Evolutionary conservation across 2,113 vertebrate genomes (phyloP), one percentile per base, ranked within the genome.

Genomic region (Ranitomeya imitator): DNA sequence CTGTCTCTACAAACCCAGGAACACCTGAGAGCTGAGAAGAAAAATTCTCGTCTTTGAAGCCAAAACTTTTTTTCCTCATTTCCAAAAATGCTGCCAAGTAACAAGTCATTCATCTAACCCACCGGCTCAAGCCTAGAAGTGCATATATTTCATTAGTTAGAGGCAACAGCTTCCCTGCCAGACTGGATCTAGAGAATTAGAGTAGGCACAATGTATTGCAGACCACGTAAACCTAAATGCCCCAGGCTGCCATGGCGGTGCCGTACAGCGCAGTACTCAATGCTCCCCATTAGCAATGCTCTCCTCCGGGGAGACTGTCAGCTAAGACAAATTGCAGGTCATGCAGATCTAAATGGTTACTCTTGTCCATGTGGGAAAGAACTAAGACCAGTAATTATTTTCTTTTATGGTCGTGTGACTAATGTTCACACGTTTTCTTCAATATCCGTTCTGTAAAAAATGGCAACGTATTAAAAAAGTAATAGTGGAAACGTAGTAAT

Each of bases 271-370:
- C 26, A n/a, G 31, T 0, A 19, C 31, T 86, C 57, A 54, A 76
- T 45, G 21, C 19, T 74, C 67, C n/a, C 65, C 86, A 83, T 83
- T 88, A 88, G 86, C 51, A 86, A 79, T 71, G 76, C 86, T 88
- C 77, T 87, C 86, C 86, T 88, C 86, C 18, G 45, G 86, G 77
- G 80, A 83, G 86, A 77, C 86, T 88, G 86, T 88, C 86, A 88
- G 79, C 79, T 19, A 83, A 83, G 86, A 88, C 80, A 88, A 88
- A 88, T 88, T 88, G 69, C 86, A 88, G 86, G 80, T 88, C 86
- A 76, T 31, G 7, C 55, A 63, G 86, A 63, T 88, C 81, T 88
- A 88, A 88, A 88, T 83, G 86, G 86, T 88, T 83, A 88, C 86
- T 83, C 67, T 60, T 88, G 86, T 88, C 86, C 86, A 59, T 83